Conservation (phyloP, 2,113 vertebrate genomes). For the Ameiurus melas region DNA sequence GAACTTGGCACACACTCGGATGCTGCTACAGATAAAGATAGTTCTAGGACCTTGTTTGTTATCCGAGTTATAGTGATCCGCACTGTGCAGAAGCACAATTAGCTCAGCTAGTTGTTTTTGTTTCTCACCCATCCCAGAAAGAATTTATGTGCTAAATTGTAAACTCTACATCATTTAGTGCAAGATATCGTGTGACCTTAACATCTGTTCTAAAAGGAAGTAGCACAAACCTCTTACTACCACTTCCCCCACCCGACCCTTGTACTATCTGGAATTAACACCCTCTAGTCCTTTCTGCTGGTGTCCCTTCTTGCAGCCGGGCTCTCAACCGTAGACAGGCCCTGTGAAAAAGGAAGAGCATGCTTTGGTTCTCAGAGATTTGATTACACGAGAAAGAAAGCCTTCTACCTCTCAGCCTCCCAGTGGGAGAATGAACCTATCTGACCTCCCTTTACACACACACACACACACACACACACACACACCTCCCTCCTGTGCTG, state of each 20-base stretch:
- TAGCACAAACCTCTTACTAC: constrained; percentile 12
- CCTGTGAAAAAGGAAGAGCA: constrained; percentile 41
- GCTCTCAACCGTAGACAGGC: constrained; percentile 32
- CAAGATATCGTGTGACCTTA: constrained; percentile 43
- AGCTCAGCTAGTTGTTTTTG: neutral
- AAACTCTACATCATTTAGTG: constrained; percentile 35
- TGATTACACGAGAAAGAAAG: constrained; percentile 65
- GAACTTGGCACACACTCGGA: neutral
- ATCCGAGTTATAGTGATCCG: neutral
- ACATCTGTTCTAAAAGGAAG: constrained; percentile 55
- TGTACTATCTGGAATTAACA: constrained; percentile 42
- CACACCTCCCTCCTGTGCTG: constrained; percentile 36
- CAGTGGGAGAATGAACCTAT: constrained; percentile 61
- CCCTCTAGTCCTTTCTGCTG: neutral
- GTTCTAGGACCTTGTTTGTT: neutral
- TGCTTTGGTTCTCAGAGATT: constrained; percentile 67
- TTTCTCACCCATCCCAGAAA: neutral
- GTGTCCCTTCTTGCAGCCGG: constrained; percentile 14
- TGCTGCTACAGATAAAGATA: neutral
- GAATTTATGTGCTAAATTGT: constrained; percentile 35
- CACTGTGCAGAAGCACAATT: neutral
- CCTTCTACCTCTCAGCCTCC: constrained; percentile 61
- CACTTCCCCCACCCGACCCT: constrained; percentile 12
- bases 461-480: constrained; percentile 34
- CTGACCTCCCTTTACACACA: constrained; percentile 47